Conservation (phyloP, 2,797 vertebrate genomes). For the Epinephelus coioides region DNA sequence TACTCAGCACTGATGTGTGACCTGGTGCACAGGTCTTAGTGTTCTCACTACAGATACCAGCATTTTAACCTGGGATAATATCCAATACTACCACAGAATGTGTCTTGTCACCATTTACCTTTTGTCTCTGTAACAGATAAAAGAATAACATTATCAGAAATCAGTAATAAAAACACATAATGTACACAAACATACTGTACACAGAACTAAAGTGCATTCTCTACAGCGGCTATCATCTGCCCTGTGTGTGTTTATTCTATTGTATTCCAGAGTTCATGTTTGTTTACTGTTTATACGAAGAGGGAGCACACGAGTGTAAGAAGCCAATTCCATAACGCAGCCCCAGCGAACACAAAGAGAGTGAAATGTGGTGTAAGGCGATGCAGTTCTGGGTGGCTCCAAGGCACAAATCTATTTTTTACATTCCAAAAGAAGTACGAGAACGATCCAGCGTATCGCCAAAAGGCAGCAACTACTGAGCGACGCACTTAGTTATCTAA, state of each 20-base stretch:
- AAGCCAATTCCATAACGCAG: conserved; percentile 46
- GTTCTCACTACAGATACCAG: background rate
- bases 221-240: conserved; percentile 1
- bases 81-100: background rate
- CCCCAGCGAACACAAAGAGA: conserved; percentile 40
- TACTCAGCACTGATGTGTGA: background rate
- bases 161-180: background rate
- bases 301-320: background rate
- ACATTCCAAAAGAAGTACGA: conserved; percentile 47
- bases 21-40: background rate
- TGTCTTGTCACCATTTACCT: background rate
- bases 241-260: conserved; percentile 6
- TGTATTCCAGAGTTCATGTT: conserved; percentile 22
- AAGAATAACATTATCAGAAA: background rate
- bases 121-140: background rate
- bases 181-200: background rate
- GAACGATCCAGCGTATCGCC: conserved; percentile 41
- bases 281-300: conserved; percentile 37
- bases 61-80: background rate
- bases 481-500: conserved; percentile 53
- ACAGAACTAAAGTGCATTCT: background rate
- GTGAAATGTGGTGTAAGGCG: conserved; percentile 14
- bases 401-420: conserved; percentile 61
- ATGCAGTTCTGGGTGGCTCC: conserved; percentile 40
- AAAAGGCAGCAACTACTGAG: conserved; percentile 47